These are phyloP conservation scores for Macropus fuliginosus DNA, from an alignment of 2,797 vertebrate species.

Conservation along the genomic window DNA sequence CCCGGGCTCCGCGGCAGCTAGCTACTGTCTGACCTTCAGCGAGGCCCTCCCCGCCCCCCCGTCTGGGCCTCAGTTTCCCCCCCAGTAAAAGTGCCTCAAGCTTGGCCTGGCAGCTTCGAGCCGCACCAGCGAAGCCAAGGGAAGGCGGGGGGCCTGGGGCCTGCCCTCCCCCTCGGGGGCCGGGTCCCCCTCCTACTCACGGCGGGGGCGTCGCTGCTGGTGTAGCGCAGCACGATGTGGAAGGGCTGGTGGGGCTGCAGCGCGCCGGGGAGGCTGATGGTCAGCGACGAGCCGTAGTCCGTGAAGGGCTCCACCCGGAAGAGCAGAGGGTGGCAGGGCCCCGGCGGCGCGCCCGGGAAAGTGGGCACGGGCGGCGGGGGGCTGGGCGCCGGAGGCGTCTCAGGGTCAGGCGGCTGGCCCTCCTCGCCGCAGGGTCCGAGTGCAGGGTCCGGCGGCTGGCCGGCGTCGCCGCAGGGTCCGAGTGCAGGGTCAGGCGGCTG, in stretches of 20 bases:
- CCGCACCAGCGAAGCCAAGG: background rate
- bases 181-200: constrained; percentile 85
- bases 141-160: background rate
- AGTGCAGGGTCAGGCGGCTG: no score
- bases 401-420: constrained; percentile 70
- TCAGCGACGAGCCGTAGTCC: constrained; percentile 90
- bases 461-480: no score
- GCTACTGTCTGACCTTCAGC: background rate
- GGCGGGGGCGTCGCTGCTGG: constrained; percentile 93
- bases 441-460: no score
- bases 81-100: background rate
- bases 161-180: background rate
- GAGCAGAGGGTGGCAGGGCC: constrained; percentile 84
- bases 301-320: constrained; percentile 90
- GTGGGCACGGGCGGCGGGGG: constrained; percentile 67
- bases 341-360: constrained; percentile 47
- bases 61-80: background rate
- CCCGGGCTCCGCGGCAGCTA: background rate
- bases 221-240: constrained; percentile 94
- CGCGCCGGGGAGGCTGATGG: constrained; percentile 89
- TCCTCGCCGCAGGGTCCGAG: constrained; percentile 45
- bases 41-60: background rate
- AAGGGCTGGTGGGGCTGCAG: constrained; percentile 88
- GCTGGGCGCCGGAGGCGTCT: constrained; percentile 42
- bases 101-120: background rate